Percentiles rank a stretch among this genome's conserved stretches.
These are phyloP conservation scores for Anorthoa munda DNA, from an alignment of 2,888 invertebrate genomes.

Conservation along the genomic window DNA sequence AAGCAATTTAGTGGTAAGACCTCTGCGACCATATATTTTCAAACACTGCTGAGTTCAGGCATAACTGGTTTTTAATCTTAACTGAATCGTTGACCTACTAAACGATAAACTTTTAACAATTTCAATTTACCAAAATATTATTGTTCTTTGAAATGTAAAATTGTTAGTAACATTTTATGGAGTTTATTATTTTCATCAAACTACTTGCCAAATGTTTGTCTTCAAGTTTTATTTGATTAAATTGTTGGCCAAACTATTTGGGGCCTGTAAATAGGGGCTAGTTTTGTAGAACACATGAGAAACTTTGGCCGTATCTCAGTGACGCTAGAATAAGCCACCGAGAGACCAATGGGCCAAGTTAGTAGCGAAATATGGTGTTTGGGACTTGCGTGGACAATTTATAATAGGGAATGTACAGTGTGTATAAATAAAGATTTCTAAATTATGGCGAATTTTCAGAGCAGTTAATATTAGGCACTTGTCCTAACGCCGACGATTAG, in stretches of 20 bases:
- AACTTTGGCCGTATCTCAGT: conserved; percentile 78
- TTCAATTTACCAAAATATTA: conserved; percentile 41
- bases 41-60: conserved; percentile 26
- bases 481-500: no score
- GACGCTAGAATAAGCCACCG: conserved; percentile 69
- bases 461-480: no score
- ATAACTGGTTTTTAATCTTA: conserved; percentile 33
- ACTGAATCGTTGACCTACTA: conserved; percentile 39
- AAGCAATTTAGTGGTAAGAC: conserved; percentile 17
- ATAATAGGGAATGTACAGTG: neutral
- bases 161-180: conserved; percentile 24
- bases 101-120: conserved; percentile 45
- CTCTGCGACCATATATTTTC: neutral
- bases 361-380: conserved; percentile 29
- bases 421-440: neutral
- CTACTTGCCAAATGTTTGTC: conserved; percentile 8
- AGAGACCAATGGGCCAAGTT: conserved; percentile 53
- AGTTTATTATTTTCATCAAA: conserved; percentile 24
- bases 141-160: conserved; percentile 33
- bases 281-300: conserved; percentile 68
- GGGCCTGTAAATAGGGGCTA: conserved; percentile 68
- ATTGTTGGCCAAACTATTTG: conserved; percentile 46
- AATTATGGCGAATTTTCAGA: no score
- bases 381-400: neutral
- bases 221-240: neutral